Conservation (phyloP, 2,113 vertebrate genomes). For the Aegypius monachus region DNA sequence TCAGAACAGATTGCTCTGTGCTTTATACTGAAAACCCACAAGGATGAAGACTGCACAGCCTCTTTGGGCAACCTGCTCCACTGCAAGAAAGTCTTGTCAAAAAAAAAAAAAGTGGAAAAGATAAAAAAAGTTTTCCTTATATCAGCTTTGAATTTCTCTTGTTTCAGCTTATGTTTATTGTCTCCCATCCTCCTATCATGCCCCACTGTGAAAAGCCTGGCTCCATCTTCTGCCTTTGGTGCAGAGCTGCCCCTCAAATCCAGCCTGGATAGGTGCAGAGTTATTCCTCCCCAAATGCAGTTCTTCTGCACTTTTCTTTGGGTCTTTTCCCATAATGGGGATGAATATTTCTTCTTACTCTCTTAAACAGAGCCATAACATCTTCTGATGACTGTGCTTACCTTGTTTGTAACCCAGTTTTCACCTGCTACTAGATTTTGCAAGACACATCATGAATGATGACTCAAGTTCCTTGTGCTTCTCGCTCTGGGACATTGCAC, state of each 20-base stretch:
- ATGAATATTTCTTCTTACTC: not conserved
- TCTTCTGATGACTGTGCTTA: not conserved
- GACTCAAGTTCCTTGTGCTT: not conserved
- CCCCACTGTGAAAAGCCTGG: not conserved
- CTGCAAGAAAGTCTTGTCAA: not conserved
- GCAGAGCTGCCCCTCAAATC: rapidly evolving
- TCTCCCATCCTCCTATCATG: not conserved
- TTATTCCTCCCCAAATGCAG: not conserved
- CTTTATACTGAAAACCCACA: not conserved
- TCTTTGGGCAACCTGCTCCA: not conserved
- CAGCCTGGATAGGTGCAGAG: not conserved
- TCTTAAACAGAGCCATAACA: not conserved
- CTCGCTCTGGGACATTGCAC: not conserved
- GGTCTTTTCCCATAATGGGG: not conserved
- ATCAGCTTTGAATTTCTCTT: not conserved
- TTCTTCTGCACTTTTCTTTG: not conserved
- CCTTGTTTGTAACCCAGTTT: not conserved
- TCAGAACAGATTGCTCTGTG: not conserved
- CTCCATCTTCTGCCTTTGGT: not conserved
- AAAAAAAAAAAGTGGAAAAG: not conserved
- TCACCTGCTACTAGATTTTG: not conserved
- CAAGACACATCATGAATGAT: not conserved
- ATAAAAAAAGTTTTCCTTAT: not conserved
- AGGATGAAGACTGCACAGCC: not conserved
- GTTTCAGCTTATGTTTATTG: not conserved